Percentiles rank a stretch among this genome's conserved stretches.
phyloP scores from a whole-genome alignment of 1,140 invertebrate species.

The Bicyclus anynana region DNA sequence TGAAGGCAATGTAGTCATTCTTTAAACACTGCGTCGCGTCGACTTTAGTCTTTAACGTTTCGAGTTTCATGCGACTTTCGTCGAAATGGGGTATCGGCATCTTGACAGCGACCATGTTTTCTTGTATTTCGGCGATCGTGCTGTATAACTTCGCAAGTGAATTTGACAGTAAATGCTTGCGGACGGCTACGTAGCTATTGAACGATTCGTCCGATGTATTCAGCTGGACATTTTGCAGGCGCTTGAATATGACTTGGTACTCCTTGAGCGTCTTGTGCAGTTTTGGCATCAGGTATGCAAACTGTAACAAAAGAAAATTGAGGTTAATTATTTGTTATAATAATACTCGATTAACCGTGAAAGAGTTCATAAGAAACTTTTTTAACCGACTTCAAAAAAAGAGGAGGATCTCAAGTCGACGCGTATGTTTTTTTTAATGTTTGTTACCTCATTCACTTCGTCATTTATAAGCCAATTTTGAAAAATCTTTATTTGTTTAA shows the following conservation, averaged over 20 bases:
- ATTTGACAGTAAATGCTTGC: slow-evolving; percentile 42
- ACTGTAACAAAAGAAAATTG: slow-evolving; percentile 65
- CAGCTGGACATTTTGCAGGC: slow-evolving; percentile 49
- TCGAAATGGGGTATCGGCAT: slow-evolving; percentile 40
- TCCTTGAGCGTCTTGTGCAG: slow-evolving; percentile 57
- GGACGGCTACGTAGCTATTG: slow-evolving; percentile 45
- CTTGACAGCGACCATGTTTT: slow-evolving; percentile 49
- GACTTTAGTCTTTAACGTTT: slow-evolving; percentile 43
- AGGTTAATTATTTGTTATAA: slow-evolving; percentile 17
- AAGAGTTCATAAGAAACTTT: too few species aligned
- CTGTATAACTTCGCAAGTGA: slow-evolving; percentile 45
- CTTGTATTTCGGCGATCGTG: slow-evolving; percentile 53
- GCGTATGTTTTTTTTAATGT: too few species aligned
- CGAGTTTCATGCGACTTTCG: slow-evolving; percentile 40
- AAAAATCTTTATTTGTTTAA: too few species aligned
- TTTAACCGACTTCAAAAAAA: too few species aligned
- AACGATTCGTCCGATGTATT: slow-evolving; percentile 48
- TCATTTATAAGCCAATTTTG: too few species aligned
- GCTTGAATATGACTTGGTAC: slow-evolving; percentile 54
- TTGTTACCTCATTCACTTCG: too few species aligned
- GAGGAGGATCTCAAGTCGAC: too few species aligned
- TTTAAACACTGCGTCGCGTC: slow-evolving; percentile 55
- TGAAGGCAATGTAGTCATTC: slow-evolving; percentile 60
- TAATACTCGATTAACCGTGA: neutral
- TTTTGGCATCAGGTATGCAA: slow-evolving; percentile 56